These are phyloP conservation scores for Misgurnus mizolepis DNA, from an alignment of 2,113 vertebrate genomes.

Conservation along the genomic window DNA sequence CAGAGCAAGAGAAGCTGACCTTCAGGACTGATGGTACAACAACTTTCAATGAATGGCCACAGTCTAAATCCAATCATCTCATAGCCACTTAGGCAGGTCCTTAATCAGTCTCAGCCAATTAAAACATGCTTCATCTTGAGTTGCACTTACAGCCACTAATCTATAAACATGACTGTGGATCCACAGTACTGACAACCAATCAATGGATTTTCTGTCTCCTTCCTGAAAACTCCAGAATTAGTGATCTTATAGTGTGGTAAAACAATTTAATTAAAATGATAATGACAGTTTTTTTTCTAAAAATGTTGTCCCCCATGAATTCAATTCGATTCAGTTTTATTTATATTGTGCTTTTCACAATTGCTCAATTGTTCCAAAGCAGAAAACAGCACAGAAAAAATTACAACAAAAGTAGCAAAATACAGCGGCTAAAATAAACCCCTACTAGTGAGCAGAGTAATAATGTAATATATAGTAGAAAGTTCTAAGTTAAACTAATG, in stretches of 20 bases:
- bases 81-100: background rate
- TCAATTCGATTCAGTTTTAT: too few species aligned
- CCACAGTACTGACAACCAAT: background rate
- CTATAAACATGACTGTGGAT: slow-evolving; percentile 6
- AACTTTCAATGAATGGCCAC: background rate
- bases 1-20: slow-evolving; percentile 19
- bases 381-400: too few species aligned
- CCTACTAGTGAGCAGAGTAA: too few species aligned
- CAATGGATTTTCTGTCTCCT: slow-evolving; percentile 4
- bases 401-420: too few species aligned
- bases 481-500: too few species aligned
- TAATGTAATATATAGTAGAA: too few species aligned
- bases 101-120: slow-evolving; percentile 33
- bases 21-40: slow-evolving; percentile 18
- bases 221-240: background rate
- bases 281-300: too few species aligned
- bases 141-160: slow-evolving; percentile 9
- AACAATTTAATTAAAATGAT: background rate
- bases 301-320: too few species aligned
- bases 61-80: slow-evolving; percentile 20
- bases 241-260: background rate
- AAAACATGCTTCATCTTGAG: slow-evolving; percentile 25
- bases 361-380: too few species aligned
- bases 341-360: too few species aligned
- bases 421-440: too few species aligned